Percentiles rank a stretch among this genome's conserved stretches.
Evolutionary conservation across 1,140 invertebrate genomes (phyloP).

Genomic region (Diprion similis): DNA sequence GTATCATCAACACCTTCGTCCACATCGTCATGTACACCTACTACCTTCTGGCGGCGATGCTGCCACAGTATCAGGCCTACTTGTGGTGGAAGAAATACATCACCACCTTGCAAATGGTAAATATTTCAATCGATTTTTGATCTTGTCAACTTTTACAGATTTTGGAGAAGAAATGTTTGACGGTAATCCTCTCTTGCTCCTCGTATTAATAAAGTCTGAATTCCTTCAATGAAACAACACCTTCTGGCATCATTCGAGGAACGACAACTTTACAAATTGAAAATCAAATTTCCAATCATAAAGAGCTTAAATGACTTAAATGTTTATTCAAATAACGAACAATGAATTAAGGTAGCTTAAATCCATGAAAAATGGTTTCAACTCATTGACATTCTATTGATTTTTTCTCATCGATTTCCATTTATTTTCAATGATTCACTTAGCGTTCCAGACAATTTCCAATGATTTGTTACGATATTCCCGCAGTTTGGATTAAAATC

Average conservation of each 20-base stretch:
- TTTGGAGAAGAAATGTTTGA: neutral
- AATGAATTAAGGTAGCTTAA: too few relatives aligned
- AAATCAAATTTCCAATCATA: neutral
- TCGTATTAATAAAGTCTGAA: too few relatives aligned
- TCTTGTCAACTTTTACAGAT: neutral
- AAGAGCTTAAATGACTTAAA: too few relatives aligned
- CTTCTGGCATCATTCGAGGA: too few relatives aligned
- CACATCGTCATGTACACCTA: conserved; percentile 88
- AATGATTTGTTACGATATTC: too few relatives aligned
- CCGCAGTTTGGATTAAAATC: too few relatives aligned
- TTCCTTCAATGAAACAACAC: neutral
- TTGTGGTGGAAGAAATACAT: conserved; percentile 86
- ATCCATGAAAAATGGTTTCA: too few relatives aligned
- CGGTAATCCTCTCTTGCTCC: neutral
- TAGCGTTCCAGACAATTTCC: too few relatives aligned
- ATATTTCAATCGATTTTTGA: conserved; percentile 41
- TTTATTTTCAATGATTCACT: too few relatives aligned
- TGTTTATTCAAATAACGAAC: too few relatives aligned
- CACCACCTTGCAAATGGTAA: conserved; percentile 82
- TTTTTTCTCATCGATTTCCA: too few relatives aligned
- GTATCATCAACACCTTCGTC: conserved; percentile 83
- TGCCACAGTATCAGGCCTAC: conserved; percentile 77
- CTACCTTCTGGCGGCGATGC: conserved; percentile 78
- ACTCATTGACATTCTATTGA: too few relatives aligned
- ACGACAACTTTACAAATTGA: neutral